A percentile compares a stretch with the other conserved stretches of the same genome.
Conservation (phyloP, 1,140 invertebrate genomes). For the Sycophila sp. region DNA sequence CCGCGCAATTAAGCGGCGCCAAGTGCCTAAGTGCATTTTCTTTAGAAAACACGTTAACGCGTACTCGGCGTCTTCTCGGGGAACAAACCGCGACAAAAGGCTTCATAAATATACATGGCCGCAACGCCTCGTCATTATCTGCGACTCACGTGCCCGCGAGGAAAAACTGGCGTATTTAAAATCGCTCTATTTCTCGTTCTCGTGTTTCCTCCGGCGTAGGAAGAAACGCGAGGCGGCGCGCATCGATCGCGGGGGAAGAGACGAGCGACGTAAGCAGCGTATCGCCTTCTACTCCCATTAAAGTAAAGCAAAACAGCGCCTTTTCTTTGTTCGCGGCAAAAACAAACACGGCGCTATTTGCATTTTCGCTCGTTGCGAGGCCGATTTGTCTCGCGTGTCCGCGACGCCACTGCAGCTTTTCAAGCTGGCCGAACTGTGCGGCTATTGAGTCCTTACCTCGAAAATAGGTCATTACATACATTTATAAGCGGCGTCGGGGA, state of each 20-base stretch:
- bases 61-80: too few species aligned
- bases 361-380: not conserved
- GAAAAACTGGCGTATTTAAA: slow-evolving; percentile 3
- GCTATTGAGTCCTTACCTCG: not conserved
- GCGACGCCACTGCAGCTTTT: too few species aligned
- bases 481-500: too few species aligned
- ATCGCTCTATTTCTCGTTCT: slow-evolving; percentile 17
- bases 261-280: not conserved
- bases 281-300: slow-evolving; percentile 6
- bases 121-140: too few species aligned
- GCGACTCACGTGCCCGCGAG: too few species aligned
- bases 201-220: not conserved
- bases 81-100: too few species aligned
- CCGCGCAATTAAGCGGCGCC: too few species aligned
- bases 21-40: too few species aligned
- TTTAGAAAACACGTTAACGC: too few species aligned
- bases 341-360: slow-evolving; percentile 4
- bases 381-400: not conserved
- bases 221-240: slow-evolving; percentile 14
- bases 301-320: slow-evolving; percentile 11
- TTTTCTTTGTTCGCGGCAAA: not conserved
- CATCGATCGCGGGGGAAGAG: slow-evolving; percentile 4
- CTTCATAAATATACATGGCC: too few species aligned
- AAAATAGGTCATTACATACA: not conserved
- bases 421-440: too few species aligned